Conservation (phyloP, 1,140 invertebrate species). For the Leptinotarsa undecemlineata region DNA sequence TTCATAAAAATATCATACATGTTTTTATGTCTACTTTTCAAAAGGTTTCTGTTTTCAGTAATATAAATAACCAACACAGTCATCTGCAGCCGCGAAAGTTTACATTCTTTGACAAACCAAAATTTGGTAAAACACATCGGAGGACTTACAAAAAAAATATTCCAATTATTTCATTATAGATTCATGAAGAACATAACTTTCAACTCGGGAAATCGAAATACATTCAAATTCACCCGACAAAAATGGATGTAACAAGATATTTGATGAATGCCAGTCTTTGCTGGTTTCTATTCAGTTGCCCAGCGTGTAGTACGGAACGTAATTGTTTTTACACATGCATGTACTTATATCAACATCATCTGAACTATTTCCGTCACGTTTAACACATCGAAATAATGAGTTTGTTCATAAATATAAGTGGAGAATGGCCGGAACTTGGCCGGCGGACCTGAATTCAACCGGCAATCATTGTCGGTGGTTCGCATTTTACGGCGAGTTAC, state of each 20-base stretch:
- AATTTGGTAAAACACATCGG: no score
- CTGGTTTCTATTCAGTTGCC: slow-evolving; percentile 30
- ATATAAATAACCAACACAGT: no score
- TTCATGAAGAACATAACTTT: no score
- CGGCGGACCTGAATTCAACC: slow-evolving; percentile 13
- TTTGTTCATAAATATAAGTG: slow-evolving; percentile 38
- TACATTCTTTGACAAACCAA: no score
- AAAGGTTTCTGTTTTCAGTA: no score
- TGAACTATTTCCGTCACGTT: slow-evolving; percentile 46
- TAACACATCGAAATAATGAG: slow-evolving; percentile 39
- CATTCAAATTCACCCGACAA: slow-evolving; percentile 8
- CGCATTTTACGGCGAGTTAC: no score
- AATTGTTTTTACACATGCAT: slow-evolving; percentile 49
- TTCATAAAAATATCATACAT: no score
- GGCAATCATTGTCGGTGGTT: not conserved
- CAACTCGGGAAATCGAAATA: not conserved
- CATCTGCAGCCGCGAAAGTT: no score
- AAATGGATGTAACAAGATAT: slow-evolving; percentile 29
- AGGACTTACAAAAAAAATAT: no score
- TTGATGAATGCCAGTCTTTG: slow-evolving; percentile 25
- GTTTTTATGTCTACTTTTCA: no score
- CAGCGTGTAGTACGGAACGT: slow-evolving; percentile 39
- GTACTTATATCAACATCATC: slow-evolving; percentile 44
- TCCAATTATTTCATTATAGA: no score
- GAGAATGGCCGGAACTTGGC: slow-evolving; percentile 36